Conservation (phyloP, 1,140 invertebrate species). For the Heliconius hermathena region DNA sequence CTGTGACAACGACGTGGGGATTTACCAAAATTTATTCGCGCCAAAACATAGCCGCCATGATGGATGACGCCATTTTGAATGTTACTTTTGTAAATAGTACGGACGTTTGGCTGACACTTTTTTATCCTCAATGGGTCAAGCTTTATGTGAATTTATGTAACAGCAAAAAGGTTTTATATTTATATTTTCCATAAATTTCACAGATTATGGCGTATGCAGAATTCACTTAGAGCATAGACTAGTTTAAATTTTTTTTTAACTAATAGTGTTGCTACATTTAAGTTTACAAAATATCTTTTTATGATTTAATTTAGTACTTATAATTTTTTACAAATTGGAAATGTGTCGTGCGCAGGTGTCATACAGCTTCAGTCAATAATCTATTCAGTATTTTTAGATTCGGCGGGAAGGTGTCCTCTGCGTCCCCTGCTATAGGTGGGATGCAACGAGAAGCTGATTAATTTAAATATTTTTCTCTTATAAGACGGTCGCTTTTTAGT, state of each 20-base stretch:
- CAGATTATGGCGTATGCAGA: conserved; percentile 9
- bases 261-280: not conserved
- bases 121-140: conserved; percentile 41
- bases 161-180: conserved; percentile 37
- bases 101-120: conserved; percentile 45
- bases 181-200: conserved; percentile 18
- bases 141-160: conserved; percentile 40
- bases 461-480: too few species aligned
- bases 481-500: too few species aligned
- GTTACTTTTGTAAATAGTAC: conserved; percentile 50
- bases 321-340: not conserved
- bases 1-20: conserved; percentile 44
- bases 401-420: too few species aligned
- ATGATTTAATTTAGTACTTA: not conserved
- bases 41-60: conserved; percentile 51
- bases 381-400: too few species aligned
- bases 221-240: conserved; percentile 2
- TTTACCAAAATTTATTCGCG: conserved; percentile 52
- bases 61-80: conserved; percentile 51
- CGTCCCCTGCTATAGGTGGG: too few species aligned
- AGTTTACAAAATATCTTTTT: not conserved
- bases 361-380: not conserved
- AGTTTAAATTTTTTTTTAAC: not conserved
- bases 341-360: not conserved
- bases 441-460: too few species aligned